Evolutionary conservation across 2,888 invertebrate species (phyloP), one percentile per base, ranked within the genome.

Genomic region (Acleris laterana): DNA sequence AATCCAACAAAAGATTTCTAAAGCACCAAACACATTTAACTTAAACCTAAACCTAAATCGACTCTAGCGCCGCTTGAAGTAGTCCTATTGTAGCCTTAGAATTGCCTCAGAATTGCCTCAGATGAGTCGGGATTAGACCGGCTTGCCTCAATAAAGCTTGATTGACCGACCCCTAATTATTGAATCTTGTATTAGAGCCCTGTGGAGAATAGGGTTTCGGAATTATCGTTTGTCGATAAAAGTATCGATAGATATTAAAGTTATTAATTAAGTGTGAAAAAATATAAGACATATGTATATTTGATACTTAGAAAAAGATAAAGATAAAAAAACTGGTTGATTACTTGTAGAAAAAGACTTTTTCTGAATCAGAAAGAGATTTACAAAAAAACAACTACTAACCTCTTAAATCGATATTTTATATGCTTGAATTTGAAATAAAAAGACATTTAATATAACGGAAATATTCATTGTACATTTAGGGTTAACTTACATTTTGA

Each of bases 151-250:
- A 64, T 64, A 55, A 49, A 55, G 42, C 44, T 65, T 65, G 55
- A 61, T 65, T 65, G 55, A 61, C 42, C 65, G 44, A 61, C 28
- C 60, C 58, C 46, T 65, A 60, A 65, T 65, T 65, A 65, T 49
- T 53, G 50, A 56, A 61, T 50, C 60, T 44, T 65, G 64, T 64
- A 38, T 44, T 19, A 60, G 49, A 55, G 49, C 49, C 53, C 53
- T 32, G 38, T 17, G 20, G 44, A 57, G 46, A 61, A 49, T 65
- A 57, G 25, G 22, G 20, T 25, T 46, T 25, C 11, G 6, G 3
- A 44, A 57, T 9, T 49, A 11, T 49, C 1, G 20, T 11, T 20
- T 9, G 11, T 25, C 20, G 42, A 44, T 22, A 20, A 42, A 38
- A 22, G 16, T 55, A 19, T 20, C 6, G 25, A 52, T 55, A 38